Conservation (phyloP, 2,888 invertebrate species). For the Drosophila greeni region DNA sequence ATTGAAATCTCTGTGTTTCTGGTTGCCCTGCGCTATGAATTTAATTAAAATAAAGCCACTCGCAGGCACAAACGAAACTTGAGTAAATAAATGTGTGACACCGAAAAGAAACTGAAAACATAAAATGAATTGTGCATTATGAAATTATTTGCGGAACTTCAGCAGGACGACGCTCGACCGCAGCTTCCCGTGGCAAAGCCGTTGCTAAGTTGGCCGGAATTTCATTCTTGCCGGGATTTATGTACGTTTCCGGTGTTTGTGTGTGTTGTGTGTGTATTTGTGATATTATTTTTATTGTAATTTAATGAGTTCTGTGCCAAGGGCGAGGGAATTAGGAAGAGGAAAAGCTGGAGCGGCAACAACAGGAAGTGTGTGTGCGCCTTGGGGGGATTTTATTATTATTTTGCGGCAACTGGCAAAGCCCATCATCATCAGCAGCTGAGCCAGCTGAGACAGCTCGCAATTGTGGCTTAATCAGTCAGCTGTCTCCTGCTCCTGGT, state of each 20-base stretch:
- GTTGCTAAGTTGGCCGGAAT: conserved; percentile 8
- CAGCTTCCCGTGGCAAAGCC: not conserved
- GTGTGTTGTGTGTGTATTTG: not conserved
- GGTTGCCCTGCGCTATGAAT: not conserved
- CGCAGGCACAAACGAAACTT: too few species aligned
- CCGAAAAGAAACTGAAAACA: not conserved
- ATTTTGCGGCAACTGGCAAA: conserved; percentile 25
- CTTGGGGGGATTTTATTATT: conserved; percentile 34
- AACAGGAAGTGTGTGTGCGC: conserved; percentile 11
- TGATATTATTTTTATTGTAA: conserved; percentile 53
- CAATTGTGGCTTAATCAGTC: conserved; percentile 61
- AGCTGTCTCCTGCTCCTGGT: conserved; percentile 27
- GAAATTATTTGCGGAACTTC: conserved; percentile 13
- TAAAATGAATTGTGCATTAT: conserved; percentile 7
- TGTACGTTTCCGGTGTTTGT: conserved; percentile 15
- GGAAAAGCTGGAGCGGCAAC: not conserved
- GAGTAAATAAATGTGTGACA: not conserved
- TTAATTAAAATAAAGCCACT: conserved; percentile 9
- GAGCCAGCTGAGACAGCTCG: conserved; percentile 40
- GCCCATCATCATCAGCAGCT: conserved; percentile 37
- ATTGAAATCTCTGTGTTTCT: not conserved
- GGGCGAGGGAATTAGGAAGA: conserved; percentile 9
- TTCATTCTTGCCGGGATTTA: conserved; percentile 20
- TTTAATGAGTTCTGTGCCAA: conserved; percentile 62
- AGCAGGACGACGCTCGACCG: not conserved